Base-by-base conservation (phyloP, 2,797 vertebrate species). In the Lepus oiostolus region DNA sequence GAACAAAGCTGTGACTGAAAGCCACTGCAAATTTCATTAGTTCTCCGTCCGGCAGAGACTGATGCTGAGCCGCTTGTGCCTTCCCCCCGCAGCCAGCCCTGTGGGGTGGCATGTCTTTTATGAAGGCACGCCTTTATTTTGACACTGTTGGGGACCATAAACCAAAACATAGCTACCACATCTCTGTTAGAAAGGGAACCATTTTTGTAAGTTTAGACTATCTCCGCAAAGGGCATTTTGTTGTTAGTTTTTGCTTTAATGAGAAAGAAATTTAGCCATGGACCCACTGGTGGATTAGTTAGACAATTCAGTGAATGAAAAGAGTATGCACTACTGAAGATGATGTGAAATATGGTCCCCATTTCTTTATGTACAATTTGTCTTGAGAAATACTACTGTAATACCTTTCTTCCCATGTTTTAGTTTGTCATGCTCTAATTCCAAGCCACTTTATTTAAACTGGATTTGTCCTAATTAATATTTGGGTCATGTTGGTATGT, bases 201-300 rank as follows among this genome's bases (percentile, higher is more conserved):
- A 4, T 47, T 86, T 70, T 67, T n/a, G 16, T 75, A 80, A 81
- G 24, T 75, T 88, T 80, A 74, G 32, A 21, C 50, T 17, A 28
- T n/a, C 28, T 30, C 65, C 8, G 8, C 42, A 47, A 47, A 9
- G 8, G 42, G 42, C 42, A 47, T 47, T 47, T 58, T 11, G 7
- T 38, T 86, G 13, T 62, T 81, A 1, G 4, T 30, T 74, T 88
- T 96, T 79, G 30, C 13, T 81, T 88, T 68, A 32, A 47, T 92
- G n/a, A 50, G 67, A n/a, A 88, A 71, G 28, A 38, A 58, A 68
- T 54, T 90, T 92, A 67, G 60, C 17, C 2, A 16, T 7, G 21
- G 6, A 17, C 54, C 60, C 5, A 85, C 74, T 81, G 35, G 28
- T 22, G 42, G 62, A 81, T 47, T 65, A 77, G 7, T 76, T 35